A percentile compares a stretch with the other conserved stretches of the same genome.
phyloP scores from a whole-genome alignment of 2,888 invertebrate species.

The Eilema depressum region DNA sequence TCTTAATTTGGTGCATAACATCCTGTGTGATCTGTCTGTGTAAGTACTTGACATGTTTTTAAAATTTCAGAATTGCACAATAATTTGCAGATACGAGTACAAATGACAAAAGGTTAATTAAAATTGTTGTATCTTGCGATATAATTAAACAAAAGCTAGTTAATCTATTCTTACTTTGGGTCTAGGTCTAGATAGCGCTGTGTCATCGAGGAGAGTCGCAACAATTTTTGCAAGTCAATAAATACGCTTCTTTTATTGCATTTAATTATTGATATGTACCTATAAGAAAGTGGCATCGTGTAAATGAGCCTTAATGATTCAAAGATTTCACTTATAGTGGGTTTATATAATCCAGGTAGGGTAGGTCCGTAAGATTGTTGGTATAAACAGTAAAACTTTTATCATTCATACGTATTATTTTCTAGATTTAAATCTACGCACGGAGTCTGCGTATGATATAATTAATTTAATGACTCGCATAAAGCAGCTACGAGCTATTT shows the following conservation, averaged over 20 bases:
- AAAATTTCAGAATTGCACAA: not conserved
- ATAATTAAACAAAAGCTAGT: no score
- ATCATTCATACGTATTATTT: not conserved
- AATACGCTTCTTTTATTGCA: no score
- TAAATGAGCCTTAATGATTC: no score
- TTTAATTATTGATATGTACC: no score
- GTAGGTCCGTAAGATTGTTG: not conserved
- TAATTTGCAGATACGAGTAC: not conserved
- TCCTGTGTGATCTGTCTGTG: slow-evolving; percentile 16
- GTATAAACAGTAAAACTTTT: not conserved
- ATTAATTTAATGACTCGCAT: slow-evolving; percentile 18
- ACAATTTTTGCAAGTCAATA: no score
- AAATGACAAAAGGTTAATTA: not conserved
- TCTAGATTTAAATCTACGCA: not conserved
- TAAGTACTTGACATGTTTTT: slow-evolving; percentile 2
- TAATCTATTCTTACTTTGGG: no score
- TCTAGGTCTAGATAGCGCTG: no score
- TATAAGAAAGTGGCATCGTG: no score
- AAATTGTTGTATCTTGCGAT: not conserved
- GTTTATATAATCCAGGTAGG: no score
- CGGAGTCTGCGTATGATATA: not conserved
- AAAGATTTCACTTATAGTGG: no score
- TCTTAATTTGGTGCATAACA: slow-evolving; percentile 23
- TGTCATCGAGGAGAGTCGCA: no score
- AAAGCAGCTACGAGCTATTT: slow-evolving; percentile 4